These are phyloP conservation scores for Dasypogon diadema DNA, from an alignment of 2,888 invertebrate species.

Conservation along the genomic window DNA sequence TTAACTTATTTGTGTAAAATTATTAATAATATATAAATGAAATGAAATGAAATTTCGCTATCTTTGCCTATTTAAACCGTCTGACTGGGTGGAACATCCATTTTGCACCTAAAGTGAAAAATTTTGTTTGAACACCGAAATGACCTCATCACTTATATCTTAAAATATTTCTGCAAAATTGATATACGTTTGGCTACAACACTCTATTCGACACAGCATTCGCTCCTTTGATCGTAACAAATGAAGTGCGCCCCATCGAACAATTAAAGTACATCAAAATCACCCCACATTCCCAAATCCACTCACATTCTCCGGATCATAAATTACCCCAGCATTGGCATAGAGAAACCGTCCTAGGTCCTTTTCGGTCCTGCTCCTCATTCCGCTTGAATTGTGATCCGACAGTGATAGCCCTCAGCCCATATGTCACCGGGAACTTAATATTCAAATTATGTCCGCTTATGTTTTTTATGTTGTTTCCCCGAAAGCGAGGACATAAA, in stretches of 20 bases:
- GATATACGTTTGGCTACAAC: not conserved
- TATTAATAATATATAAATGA: too few species aligned
- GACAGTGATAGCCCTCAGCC: slow-evolving; percentile 40
- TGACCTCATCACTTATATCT: not conserved
- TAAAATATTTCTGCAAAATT: not conserved
- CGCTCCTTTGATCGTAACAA: not conserved
- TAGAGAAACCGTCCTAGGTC: not conserved
- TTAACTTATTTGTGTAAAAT: too few species aligned
- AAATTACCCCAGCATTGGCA: slow-evolving; percentile 21
- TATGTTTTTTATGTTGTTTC: slow-evolving; percentile 53
- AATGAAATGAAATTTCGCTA: too few species aligned
- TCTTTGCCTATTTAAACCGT: too few species aligned
- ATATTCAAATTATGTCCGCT: slow-evolving; percentile 58
- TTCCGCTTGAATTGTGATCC: slow-evolving; percentile 16
- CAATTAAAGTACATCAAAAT: slow-evolving; percentile 48
- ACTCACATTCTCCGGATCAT: slow-evolving; percentile 24
- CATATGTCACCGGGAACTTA: slow-evolving; percentile 57
- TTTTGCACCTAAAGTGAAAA: slow-evolving; percentile 8
- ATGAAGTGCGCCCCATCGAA: slow-evolving; percentile 32
- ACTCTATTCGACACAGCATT: not conserved
- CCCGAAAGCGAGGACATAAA: slow-evolving; percentile 51
- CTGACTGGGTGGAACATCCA: too few species aligned
- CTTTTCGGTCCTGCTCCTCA: not conserved
- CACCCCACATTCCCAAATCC: slow-evolving; percentile 21
- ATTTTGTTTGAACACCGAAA: not conserved